A percentile compares a stretch with the other conserved stretches of the same genome.
Conservation (phyloP, 2,113 vertebrate genomes). For the Struthio camelus region DNA sequence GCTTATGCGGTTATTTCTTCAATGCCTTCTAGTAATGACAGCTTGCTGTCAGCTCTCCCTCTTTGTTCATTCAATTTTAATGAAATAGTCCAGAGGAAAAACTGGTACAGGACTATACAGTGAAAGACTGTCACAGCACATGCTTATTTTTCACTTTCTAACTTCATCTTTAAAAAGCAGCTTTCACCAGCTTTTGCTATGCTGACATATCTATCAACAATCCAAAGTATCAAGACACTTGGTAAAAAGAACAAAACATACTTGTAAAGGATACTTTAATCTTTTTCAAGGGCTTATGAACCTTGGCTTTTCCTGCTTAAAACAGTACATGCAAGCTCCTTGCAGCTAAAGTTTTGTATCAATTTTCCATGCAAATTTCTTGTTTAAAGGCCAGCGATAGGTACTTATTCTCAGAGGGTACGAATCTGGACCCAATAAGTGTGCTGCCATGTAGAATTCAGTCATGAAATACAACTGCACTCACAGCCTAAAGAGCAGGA, state of each 20-base stretch:
- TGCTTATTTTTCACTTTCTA: background rate
- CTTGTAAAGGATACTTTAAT: background rate
- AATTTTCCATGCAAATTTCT: background rate
- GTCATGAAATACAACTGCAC: background rate
- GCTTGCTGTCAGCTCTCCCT: background rate
- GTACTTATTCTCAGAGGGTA: background rate
- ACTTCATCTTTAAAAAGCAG: background rate
- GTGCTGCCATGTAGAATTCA: background rate
- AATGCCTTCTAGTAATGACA: background rate
- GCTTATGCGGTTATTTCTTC: background rate
- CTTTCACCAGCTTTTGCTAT: background rate
- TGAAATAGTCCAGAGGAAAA: background rate
- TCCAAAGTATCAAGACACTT: background rate
- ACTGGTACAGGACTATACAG: background rate
- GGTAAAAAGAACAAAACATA: background rate
- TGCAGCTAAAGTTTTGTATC: background rate
- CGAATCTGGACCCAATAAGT: background rate
- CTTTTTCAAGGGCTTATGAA: background rate
- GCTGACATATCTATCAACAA: background rate
- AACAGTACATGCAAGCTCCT: background rate
- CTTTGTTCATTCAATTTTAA: background rate
- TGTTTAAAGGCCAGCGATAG: background rate
- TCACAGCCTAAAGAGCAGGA: background rate
- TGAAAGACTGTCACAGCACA: background rate
- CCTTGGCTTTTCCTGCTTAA: background rate